phyloP scores from a whole-genome alignment of 2,113 vertebrate genomes.

The Madoqua kirkii region DNA sequence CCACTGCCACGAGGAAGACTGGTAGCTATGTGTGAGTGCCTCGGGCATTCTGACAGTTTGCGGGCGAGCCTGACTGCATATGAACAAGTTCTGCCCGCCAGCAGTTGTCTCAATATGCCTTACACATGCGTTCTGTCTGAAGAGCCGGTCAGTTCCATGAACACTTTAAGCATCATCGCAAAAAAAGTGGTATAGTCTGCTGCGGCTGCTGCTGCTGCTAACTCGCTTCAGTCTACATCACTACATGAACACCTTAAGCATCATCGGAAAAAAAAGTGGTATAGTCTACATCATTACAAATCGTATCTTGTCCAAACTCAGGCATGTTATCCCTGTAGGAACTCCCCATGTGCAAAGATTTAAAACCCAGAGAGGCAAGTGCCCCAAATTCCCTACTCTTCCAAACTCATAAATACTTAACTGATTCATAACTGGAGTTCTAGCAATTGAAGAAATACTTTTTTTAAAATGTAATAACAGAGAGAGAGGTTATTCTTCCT shows the following conservation, averaged over 20 bases:
- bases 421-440: background rate
- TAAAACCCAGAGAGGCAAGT: background rate
- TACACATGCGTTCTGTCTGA: too few relatives aligned
- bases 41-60: too few relatives aligned
- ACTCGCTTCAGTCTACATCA: too few relatives aligned
- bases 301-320: fast-evolving
- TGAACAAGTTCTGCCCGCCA: background rate
- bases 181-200: fast-evolving
- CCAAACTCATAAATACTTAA: background rate
- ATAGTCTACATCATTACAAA: too few relatives aligned
- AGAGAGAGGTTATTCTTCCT: background rate
- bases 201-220: too few relatives aligned
- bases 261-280: too few relatives aligned
- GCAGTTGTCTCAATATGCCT: fast-evolving
- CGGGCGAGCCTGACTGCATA: background rate
- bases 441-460: background rate
- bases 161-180: fast-evolving
- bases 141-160: too few relatives aligned
- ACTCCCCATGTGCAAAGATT: background rate
- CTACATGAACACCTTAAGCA: too few relatives aligned
- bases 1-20: fast-evolving
- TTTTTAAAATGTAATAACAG: background rate
- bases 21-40: fast-evolving
- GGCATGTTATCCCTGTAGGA: too few relatives aligned
- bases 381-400: background rate